Base-by-base conservation (phyloP, 2,797 vertebrate genomes). In the Pogonophryne albipinna region DNA sequence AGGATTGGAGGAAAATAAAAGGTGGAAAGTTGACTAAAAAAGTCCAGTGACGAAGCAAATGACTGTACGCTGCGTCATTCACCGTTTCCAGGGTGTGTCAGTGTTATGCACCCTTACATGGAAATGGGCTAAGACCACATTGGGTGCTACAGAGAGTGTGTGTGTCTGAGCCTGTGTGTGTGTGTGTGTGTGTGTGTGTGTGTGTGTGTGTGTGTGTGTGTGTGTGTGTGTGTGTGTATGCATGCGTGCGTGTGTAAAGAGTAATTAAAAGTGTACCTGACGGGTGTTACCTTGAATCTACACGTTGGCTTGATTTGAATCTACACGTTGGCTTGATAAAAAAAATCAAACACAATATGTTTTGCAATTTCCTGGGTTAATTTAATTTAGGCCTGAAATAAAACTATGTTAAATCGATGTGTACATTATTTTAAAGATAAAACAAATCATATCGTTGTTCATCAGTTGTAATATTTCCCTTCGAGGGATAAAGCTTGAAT, bases 21-120 rank as follows among this genome's bases (percentile, higher is more conserved):
- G 51, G 66, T 63, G 76, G 34, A 9, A 38, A 8, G 84, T 63
- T 50, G 80, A 13, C 51, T 69, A 80, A 63, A 34, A 78, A 84
- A 86, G 79, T 80, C 31, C 51, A 84, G 76, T 80, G 66, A 66
- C 3, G 34, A 57, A 59, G 71, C 42, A 75, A 65, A 76, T 57
- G 16, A 46, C 23, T 46, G 38, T 5, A 73, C 20, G n/a, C 10
- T 6, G 67, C 66, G 78, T 49, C 64, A 74, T 75, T 91, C 83
- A 85, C 41, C 10, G 56, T 90, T 91, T 88, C 84, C 89, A 92
- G 87, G 88, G 87, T 56, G 90, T 89, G 89, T 75, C 80, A 23
- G 53, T 71, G 65, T 70, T 38, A 60, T 56, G 61, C 42, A 16
- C 53, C 62, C 4, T 56, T 20, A 75, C 38, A 50, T 56, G 63